Conservation (phyloP, 2,888 invertebrate species). For the Malthinus seriepunctatus region DNA sequence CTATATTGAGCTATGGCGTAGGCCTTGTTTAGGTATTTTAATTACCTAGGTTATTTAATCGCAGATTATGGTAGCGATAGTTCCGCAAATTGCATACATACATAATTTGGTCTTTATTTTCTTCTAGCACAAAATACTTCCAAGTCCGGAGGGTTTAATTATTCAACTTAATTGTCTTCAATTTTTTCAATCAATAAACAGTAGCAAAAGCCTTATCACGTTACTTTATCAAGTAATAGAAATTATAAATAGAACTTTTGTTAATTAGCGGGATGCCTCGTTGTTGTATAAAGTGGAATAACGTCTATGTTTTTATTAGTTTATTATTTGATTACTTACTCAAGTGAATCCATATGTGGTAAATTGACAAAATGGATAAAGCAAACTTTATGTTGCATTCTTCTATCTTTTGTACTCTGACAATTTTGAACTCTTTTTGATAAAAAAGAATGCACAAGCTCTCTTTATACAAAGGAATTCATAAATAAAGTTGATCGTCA, state of each 20-base stretch:
- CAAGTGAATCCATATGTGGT: conserved; percentile 9
- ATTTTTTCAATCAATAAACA: conserved; percentile 1
- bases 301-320: neutral
- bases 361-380: conserved; percentile 6
- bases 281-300: conserved; percentile 1
- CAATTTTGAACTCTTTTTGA: no score
- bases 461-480: no score
- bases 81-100: no score
- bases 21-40: no score
- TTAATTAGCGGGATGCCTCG: conserved; percentile 1
- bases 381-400: neutral
- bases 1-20: no score
- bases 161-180: neutral
- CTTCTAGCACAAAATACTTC: neutral
- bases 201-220: neutral
- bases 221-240: conserved; percentile 4
- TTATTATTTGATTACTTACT: conserved; percentile 3
- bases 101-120: no score
- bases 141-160: neutral
- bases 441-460: no score
- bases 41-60: no score
- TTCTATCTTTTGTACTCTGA: neutral
- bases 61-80: no score
- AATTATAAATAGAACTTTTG: conserved; percentile 3
- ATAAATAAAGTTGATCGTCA: no score